Conservation (phyloP, 2,888 invertebrate genomes). For the Oeneis ivallda region DNA sequence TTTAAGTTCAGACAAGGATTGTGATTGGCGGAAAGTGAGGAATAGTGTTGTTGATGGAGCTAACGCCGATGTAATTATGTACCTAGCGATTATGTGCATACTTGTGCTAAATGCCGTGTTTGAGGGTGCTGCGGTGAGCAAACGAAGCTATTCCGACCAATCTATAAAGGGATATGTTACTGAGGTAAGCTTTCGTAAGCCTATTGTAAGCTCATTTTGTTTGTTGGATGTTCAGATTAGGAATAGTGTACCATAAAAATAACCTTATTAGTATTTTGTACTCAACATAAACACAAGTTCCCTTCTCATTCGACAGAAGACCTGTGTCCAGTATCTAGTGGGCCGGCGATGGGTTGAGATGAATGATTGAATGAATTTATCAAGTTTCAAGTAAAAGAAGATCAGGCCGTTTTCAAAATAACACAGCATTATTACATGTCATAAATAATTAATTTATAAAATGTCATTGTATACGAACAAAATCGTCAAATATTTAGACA, state of each 20-base stretch:
- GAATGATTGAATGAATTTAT: no score
- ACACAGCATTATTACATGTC: no score
- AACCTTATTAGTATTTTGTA: background rate
- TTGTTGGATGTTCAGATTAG: background rate
- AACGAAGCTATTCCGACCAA: slow-evolving; percentile 90
- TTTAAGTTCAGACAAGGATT: slow-evolving; percentile 61
- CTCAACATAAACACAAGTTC: background rate
- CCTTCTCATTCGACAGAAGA: no score
- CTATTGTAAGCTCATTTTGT: background rate
- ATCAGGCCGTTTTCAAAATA: no score
- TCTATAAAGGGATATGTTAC: slow-evolving; percentile 91
- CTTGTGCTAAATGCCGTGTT: slow-evolving; percentile 64
- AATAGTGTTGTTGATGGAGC: slow-evolving; percentile 27
- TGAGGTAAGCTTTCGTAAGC: slow-evolving; percentile 81
- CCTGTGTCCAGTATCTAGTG: no score
- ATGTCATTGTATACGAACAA: background rate
- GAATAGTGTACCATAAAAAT: background rate
- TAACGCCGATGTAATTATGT: slow-evolving; percentile 26
- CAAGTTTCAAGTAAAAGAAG: no score
- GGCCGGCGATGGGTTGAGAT: no score
- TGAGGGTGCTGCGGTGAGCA: slow-evolving; percentile 70
- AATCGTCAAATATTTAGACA: background rate
- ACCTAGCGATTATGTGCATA: slow-evolving; percentile 54
- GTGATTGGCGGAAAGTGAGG: slow-evolving; percentile 34
- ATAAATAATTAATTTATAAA: no score